Evolutionary conservation across 2,888 invertebrate species (phyloP), one percentile per base, ranked within the genome.

Genomic region (Drosophila maculinotata): DNA sequence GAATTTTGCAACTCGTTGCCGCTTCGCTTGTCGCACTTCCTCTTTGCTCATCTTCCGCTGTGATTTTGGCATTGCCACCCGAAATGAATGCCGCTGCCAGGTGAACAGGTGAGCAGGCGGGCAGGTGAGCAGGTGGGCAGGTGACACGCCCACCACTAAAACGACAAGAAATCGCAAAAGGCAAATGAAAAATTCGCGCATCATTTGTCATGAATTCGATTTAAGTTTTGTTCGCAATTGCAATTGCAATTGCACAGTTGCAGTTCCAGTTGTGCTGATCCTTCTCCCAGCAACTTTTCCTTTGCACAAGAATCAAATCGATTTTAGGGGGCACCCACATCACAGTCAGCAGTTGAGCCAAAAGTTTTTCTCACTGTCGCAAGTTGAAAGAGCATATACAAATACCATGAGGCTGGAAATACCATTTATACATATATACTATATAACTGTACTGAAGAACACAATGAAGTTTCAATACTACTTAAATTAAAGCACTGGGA

Each of bases 201-300:
- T 85, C 82, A 87, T 81, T 87, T 83, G 82, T 87, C 87, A 74
- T 85, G 74, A 79, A 85, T 83, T 83, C 85, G 79, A 83, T 83
- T 83, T 69, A 87, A 83, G 79, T 85, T 73, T 78, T 49, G 48
- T 63, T 67, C 53, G 42, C 64, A 57, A 48, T 60, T 65, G 57
- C 57, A 67, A 66, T 64, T 57, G 51, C 71, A 49, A 47, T 51
- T 38, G 60, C 52, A 52, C 12, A 1, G 28, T 20, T 39, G 17
- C 60, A 25, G 1, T 14, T 48, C 14, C 59, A 31, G 0, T 20
- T 49, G 10, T 20, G 33, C 45, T 69, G 64, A 69, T 56, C 38
- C 71, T 44, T 12, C n/a, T 15, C 17, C n/a, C n/a, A n/a, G 30
- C 47, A 69, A 57, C 44, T 70, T 57, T 63, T 28, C 30, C 23